Evolutionary conservation across 2,888 invertebrate species (phyloP), one percentile per base, ranked within the genome.

Genomic region (Cataglyphis cursor): DNA sequence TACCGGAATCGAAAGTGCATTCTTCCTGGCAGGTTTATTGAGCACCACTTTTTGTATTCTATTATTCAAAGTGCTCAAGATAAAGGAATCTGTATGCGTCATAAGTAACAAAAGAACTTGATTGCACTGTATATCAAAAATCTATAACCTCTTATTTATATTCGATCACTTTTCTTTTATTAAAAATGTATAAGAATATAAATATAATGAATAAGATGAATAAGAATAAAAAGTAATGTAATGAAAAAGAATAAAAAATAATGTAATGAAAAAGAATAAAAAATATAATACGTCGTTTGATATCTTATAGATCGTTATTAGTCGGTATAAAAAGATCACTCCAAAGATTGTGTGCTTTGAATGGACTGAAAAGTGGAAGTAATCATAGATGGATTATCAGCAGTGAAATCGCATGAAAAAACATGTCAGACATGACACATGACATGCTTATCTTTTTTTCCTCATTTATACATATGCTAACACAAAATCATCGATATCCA

Each of bases 21-120:
- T 99, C 93, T 97, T 98, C 94, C 97, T 98, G 3, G 94, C 94
- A 0, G 98, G 98, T 92, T 97, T 96, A 93, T 98, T 97, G 59
- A 98, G 96, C 90, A 95, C 96, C 28, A 98, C 96, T 35, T 96
- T 95, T 48, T 96, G 95, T 15, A 97, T 94, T 81, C 96, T 96
- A 82, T 95, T 95, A 84, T 95, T 35, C 1, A 83, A n/a, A 0
- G 66, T 82, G 64, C 8, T 28, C 9, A 86, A 65, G 21, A 89
- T 81, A 61, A 78, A 15, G 0, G 74, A 28, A 70, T 5, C n/a
- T 38, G 38, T 9, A 8, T 68, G 57, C 5, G 76, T 24, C 84
- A 85, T 84, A 15, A 15, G 1, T 66, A 24, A 8, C 18, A 51
- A 24, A n/a, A 51, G 18, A 51, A 0, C 24, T n/a, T 68, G 4